Evolutionary conservation across 2,113 vertebrate genomes (phyloP), one percentile per base, ranked within the genome.

Genomic region (Hippoglossus stenolepis): DNA sequence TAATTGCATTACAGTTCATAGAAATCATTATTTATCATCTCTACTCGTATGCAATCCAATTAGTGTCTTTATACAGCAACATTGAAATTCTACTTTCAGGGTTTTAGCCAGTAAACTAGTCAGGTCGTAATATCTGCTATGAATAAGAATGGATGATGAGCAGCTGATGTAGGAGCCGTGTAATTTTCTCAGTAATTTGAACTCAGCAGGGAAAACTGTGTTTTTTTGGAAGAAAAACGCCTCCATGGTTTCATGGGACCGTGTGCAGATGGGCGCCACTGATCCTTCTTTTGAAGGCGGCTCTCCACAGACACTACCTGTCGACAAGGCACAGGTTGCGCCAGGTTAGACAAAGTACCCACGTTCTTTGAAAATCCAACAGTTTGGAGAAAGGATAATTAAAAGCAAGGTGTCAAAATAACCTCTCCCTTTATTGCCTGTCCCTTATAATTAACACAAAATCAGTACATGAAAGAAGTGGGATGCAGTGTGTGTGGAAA

Each of bases 301-400:
- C 45, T 80, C 38, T 56, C 54, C 58, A 68, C 24, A 24, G 65
- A 58, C 57, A 8, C 1, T 35, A 20, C 47, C 3, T 15, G 49
- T 4, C 11, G 47, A 49, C 23, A 35, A 67, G 54, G 24, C 40
- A 24, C 3, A n/a, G 45, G 70, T 72, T 9, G 4, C 13, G 63
- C 53, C 21, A 20, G n/a, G 10, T 73, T 10, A 47, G 12, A 75
- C 54, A 69, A 76, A 73, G 58, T 24, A 51, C 31, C 53, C 2
- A 49, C 12, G 2, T 11, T 51, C 49, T 72, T 45, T 58, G 11
- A 26, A 70, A 71, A 59, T 15, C 31, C 5, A 21, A 45, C 31
- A 56, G 38, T 71, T 76, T 73, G 51, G 73, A 65, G 15, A 73
- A 64, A 70, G 65, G 51, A 74, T 65, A 68, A 79, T 77, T 73